A percentile compares a stretch with the other conserved stretches of the same genome.
phyloP scores from a whole-genome alignment of 2,113 vertebrate genomes.

The Paramormyrops kingsleyae region DNA sequence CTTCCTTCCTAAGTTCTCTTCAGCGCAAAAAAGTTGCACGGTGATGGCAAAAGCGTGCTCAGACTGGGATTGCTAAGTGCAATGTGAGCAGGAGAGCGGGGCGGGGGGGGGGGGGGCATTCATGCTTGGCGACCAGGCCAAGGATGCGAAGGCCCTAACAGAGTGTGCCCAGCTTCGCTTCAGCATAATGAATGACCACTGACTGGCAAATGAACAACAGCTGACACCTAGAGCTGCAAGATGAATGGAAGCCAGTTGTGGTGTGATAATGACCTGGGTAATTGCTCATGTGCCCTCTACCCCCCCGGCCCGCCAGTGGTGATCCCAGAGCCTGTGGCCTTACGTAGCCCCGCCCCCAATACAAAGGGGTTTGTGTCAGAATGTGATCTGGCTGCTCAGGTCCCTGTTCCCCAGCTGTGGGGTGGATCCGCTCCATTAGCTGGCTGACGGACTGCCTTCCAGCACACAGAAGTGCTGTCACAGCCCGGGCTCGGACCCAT shows the following conservation, averaged over 20 bases:
- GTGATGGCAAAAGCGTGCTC: neutral
- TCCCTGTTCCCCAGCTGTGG: slow-evolving; percentile 55
- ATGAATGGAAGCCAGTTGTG: slow-evolving; percentile 67
- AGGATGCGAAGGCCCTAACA: slow-evolving; percentile 47
- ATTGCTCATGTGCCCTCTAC: slow-evolving; percentile 54
- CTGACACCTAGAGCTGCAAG: slow-evolving; percentile 68
- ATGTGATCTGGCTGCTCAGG: slow-evolving; percentile 36
- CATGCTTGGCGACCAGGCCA: neutral
- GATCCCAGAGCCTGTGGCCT: slow-evolving; percentile 46
- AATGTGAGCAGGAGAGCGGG: neutral
- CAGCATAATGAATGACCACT: slow-evolving; percentile 73
- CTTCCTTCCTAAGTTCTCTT: neutral
- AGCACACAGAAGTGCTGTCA: slow-evolving; percentile 66
- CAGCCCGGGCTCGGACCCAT: slow-evolving; percentile 48
- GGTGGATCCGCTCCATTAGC: slow-evolving; percentile 70
- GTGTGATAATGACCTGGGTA: slow-evolving; percentile 66
- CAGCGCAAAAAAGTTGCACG: neutral
- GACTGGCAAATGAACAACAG: slow-evolving; percentile 77
- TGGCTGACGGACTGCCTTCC: slow-evolving; percentile 73
- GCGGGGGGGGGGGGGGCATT: neutral
- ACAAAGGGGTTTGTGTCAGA: slow-evolving; percentile 72
- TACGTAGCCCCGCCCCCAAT: slow-evolving; percentile 58
- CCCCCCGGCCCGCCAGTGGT: slow-evolving; percentile 25
- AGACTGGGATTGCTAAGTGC: neutral
- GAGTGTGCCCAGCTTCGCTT: slow-evolving; percentile 67